A percentile compares a stretch with the other conserved stretches of the same genome.
Evolutionary conservation across 1,140 invertebrate genomes (phyloP).

Genomic region (Doryteuthis pealeii): DNA sequence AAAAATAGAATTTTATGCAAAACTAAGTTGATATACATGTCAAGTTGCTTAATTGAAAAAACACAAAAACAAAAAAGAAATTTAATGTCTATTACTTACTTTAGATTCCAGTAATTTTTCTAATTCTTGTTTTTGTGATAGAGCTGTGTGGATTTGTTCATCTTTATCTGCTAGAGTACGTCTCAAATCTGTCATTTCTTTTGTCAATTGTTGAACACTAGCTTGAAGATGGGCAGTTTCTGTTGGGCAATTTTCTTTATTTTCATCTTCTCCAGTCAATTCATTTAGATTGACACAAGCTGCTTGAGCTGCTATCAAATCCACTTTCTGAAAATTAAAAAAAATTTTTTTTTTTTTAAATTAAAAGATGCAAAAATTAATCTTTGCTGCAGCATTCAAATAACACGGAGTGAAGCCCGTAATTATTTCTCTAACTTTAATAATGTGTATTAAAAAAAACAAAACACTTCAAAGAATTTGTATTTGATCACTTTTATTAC

Average conservation of each 20-base stretch:
- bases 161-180: constrained; percentile 29
- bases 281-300: constrained; percentile 15
- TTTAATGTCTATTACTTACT: no score
- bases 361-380: no score
- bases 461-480: background rate
- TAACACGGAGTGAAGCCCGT: background rate
- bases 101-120: constrained; percentile 20
- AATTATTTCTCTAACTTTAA: background rate
- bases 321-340: constrained; percentile 40
- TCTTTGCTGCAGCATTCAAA: no score
- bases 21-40: no score
- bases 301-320: constrained; percentile 40
- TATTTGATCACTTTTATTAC: no score
- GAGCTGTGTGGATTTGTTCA: constrained; percentile 29
- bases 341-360: no score
- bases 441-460: background rate
- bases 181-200: constrained; percentile 39
- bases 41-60: no score
- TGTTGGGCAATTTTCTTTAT: constrained; percentile 48
- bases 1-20: no score
- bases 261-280: constrained; percentile 35
- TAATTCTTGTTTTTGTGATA: constrained; percentile 26
- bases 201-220: constrained; percentile 42
- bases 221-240: constrained; percentile 44
- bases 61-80: no score